Evolutionary conservation across 2,113 vertebrate genomes (phyloP).

Genomic region (Tetraodon nigroviridis): DNA sequence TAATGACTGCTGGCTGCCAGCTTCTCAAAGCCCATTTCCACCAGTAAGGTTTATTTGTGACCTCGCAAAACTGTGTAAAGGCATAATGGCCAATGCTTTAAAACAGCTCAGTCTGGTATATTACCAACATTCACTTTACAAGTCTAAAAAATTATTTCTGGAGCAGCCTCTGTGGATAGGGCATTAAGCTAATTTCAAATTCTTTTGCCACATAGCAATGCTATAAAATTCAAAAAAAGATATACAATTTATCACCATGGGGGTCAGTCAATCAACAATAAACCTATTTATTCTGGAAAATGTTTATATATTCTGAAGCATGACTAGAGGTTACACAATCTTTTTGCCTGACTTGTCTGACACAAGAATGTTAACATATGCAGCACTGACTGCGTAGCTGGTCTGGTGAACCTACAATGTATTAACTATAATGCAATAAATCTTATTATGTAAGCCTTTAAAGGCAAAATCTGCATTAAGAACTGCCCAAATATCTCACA

Average conservation of each 20-base stretch:
- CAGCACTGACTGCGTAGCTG: background rate
- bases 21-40: too few relatives aligned
- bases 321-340: background rate
- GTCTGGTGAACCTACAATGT: background rate
- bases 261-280: background rate
- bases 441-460: background rate
- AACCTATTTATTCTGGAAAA: background rate
- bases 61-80: too few relatives aligned
- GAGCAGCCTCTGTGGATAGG: too few relatives aligned
- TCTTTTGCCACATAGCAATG: too few relatives aligned
- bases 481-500: background rate
- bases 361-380: background rate
- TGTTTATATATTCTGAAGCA: background rate
- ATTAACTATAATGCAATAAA: background rate
- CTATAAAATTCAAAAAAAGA: too few relatives aligned
- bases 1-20: too few relatives aligned
- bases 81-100: too few relatives aligned
- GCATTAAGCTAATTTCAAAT: too few relatives aligned
- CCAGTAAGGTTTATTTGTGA: too few relatives aligned
- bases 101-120: too few relatives aligned
- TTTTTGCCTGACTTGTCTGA: background rate
- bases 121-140: too few relatives aligned
- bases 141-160: too few relatives aligned
- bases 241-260: background rate
- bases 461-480: background rate